Evolutionary conservation across 2,113 vertebrate genomes (phyloP).

Genomic region (Barbus barbus): DNA sequence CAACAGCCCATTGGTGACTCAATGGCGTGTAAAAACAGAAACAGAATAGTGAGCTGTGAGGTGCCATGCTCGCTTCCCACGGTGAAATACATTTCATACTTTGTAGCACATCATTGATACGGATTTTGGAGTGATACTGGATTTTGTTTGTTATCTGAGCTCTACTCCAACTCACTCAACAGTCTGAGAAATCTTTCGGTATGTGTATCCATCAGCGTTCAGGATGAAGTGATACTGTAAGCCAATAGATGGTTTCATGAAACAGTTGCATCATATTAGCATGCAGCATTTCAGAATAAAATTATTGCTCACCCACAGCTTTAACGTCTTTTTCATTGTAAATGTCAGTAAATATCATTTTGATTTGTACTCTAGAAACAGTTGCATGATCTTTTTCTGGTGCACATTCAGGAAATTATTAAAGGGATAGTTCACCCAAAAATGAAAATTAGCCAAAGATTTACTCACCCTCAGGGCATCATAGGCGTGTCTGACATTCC

Average conservation of each 20-base stretch:
- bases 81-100: constrained; percentile 23
- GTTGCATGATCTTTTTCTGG: too few relatives aligned
- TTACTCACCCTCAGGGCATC: too few relatives aligned
- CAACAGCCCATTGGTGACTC: constrained; percentile 27
- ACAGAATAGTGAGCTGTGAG: constrained; percentile 28
- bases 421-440: too few relatives aligned
- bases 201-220: neutral
- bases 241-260: neutral
- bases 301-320: neutral
- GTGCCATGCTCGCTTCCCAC: neutral
- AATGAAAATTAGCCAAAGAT: too few relatives aligned
- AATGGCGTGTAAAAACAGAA: constrained; percentile 24
- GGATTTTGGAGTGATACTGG: neutral
- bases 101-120: constrained; percentile 10
- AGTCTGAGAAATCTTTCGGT: neutral
- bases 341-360: neutral
- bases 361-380: neutral
- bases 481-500: too few relatives aligned
- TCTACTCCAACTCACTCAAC: neutral
- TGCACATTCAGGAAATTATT: too few relatives aligned
- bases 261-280: neutral
- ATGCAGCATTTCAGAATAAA: neutral
- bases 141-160: constrained; percentile 16
- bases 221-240: neutral
- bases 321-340: too few relatives aligned